phyloP scores from a whole-genome alignment of 2,888 invertebrate genomes.

The Apamea monoglypha region DNA sequence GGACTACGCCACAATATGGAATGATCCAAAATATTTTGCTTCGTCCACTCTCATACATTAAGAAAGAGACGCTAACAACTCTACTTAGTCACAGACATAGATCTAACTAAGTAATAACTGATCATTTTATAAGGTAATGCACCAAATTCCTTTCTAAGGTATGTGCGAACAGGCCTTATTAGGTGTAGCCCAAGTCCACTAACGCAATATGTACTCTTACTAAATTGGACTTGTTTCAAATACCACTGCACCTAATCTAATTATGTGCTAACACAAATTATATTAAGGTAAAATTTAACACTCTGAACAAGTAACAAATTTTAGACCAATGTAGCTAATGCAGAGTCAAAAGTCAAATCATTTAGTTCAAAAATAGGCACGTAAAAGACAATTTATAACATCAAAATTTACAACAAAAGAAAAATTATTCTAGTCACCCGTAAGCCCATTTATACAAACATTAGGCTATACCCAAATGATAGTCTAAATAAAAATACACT shows the following conservation, averaged over 20 bases:
- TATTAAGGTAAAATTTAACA: neutral
- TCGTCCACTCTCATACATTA: neutral
- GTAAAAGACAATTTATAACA: neutral
- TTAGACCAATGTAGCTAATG: neutral
- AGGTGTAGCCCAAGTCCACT: conserved; percentile 13
- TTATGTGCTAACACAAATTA: conserved; percentile 1
- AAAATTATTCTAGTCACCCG: too few species aligned
- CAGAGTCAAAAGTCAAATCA: neutral
- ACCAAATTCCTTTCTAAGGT: conserved; percentile 36
- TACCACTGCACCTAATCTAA: conserved; percentile 22
- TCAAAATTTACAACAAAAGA: too few species aligned
- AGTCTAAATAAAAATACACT: neutral
- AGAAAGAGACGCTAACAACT: neutral
- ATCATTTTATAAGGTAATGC: conserved; percentile 32
- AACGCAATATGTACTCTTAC: conserved; percentile 31
- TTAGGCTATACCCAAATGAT: neutral
- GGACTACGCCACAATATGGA: neutral
- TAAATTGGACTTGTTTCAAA: conserved; percentile 32
- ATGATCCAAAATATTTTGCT: neutral
- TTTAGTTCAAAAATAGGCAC: neutral
- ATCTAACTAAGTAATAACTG: conserved; percentile 15
- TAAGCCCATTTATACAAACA: too few species aligned
- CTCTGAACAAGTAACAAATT: neutral
- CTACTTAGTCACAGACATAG: neutral
- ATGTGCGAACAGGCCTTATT: conserved; percentile 35